Conservation (phyloP, 2,113 vertebrate genomes). For the Cephalophus harveyi region DNA sequence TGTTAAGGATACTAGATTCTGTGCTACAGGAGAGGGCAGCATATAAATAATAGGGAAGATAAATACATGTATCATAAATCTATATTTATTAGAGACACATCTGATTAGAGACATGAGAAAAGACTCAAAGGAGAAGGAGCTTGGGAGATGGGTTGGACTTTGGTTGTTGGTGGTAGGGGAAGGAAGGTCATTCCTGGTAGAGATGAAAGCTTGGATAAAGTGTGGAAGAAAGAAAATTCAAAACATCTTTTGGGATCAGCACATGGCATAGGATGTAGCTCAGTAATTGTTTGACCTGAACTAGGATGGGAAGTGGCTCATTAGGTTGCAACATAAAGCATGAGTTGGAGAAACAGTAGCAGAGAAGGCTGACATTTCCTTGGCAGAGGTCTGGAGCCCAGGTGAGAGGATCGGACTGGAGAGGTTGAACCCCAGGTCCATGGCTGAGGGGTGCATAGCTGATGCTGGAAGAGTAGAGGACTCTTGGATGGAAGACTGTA, state of each 20-base stretch:
- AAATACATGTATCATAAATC: neutral
- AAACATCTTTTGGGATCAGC: neutral
- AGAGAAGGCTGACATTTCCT: neutral
- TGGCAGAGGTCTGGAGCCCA: neutral
- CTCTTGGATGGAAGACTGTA: neutral
- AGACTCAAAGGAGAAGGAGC: neutral
- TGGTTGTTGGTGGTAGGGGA: neutral
- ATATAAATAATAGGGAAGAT: neutral
- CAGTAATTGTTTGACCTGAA: neutral
- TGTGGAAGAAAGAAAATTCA: neutral
- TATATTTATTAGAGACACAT: neutral
- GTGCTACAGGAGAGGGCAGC: neutral
- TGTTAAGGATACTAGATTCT: neutral
- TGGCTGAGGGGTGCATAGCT: neutral
- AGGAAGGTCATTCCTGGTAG: neutral
- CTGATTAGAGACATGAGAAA: neutral
- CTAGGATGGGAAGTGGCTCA: neutral
- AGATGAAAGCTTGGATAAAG: constrained; percentile 17
- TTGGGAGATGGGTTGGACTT: neutral
- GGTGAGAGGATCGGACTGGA: neutral
- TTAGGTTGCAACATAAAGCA: neutral
- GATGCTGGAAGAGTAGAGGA: neutral
- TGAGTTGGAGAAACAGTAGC: neutral
- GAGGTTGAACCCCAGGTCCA: neutral
- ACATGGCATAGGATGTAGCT: neutral